Evolutionary conservation across 2,888 invertebrate genomes (phyloP).

Genomic region (Cylindroiulus punctatus): DNA sequence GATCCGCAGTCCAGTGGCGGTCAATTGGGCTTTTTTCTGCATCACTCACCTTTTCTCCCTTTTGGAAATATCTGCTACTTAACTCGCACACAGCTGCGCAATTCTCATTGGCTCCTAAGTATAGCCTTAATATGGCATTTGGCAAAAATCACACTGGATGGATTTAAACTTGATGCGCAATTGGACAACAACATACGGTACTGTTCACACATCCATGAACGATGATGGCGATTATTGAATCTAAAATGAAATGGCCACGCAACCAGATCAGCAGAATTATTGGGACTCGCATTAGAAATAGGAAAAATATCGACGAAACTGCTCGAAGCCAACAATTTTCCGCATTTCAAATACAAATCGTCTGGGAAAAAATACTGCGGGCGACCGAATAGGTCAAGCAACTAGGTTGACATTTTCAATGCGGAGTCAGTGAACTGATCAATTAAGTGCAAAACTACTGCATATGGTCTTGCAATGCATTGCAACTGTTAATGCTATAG

Average conservation of each 20-base stretch:
- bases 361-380: neutral
- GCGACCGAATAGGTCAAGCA: neutral
- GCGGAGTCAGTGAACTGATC: neutral
- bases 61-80: slow-evolving; percentile 26
- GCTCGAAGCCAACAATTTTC: neutral
- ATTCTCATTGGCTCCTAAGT: slow-evolving; percentile 37
- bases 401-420: neutral
- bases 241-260: neutral
- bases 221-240: slow-evolving; percentile 8
- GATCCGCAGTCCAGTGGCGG: slow-evolving; percentile 15
- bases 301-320: neutral
- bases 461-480: no score
- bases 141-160: slow-evolving; percentile 45
- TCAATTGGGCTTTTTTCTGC: slow-evolving; percentile 38
- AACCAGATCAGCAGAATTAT: neutral
- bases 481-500: no score
- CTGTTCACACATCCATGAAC: slow-evolving; percentile 49
- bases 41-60: slow-evolving; percentile 39
- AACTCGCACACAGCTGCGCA: slow-evolving; percentile 17
- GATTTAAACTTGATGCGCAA: slow-evolving; percentile 46
- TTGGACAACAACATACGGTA: slow-evolving; percentile 50
- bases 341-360: neutral
- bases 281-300: neutral
- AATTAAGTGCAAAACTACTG: neutral
- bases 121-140: slow-evolving; percentile 36